These are phyloP conservation scores for Frankliniella intonsa DNA, from an alignment of 2,888 invertebrate species.

Conservation along the genomic window DNA sequence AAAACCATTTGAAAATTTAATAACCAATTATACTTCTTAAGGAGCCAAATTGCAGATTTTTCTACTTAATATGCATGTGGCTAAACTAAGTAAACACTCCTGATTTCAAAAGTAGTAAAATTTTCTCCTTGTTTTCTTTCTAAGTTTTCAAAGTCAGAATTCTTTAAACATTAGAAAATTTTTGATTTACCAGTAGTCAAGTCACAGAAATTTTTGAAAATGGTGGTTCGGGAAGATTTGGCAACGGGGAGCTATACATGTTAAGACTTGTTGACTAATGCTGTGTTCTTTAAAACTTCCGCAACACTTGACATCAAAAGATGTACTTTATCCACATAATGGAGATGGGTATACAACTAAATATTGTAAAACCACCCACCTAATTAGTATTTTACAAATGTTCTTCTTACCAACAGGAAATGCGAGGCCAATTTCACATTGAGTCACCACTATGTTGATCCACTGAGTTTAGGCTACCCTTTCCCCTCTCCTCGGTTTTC, in stretches of 20 bases:
- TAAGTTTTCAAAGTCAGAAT: not conserved
- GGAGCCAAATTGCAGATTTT: no score
- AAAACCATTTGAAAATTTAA: not conserved
- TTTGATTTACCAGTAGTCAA: no score
- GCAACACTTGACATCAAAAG: conserved; percentile 5
- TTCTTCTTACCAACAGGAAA: not conserved
- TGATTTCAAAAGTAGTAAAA: not conserved
- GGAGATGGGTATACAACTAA: no score
- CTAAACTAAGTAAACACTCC: not conserved
- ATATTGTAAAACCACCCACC: no score
- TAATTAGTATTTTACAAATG: no score
- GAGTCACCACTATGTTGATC: not conserved
- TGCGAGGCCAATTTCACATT: not conserved
- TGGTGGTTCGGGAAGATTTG: not conserved
- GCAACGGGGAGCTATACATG: not conserved
- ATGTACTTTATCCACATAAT: not conserved
- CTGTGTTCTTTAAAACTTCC: not conserved
- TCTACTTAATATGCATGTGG: no score
- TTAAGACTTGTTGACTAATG: not conserved
- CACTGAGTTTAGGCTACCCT: not conserved
- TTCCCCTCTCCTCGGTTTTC: not conserved
- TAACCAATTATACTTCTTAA: not conserved
- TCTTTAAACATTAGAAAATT: not conserved
- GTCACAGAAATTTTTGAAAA: no score
- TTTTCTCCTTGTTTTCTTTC: not conserved